Base-by-base conservation (phyloP, 2,888 invertebrate genomes). In the Agriopis marginaria region DNA sequence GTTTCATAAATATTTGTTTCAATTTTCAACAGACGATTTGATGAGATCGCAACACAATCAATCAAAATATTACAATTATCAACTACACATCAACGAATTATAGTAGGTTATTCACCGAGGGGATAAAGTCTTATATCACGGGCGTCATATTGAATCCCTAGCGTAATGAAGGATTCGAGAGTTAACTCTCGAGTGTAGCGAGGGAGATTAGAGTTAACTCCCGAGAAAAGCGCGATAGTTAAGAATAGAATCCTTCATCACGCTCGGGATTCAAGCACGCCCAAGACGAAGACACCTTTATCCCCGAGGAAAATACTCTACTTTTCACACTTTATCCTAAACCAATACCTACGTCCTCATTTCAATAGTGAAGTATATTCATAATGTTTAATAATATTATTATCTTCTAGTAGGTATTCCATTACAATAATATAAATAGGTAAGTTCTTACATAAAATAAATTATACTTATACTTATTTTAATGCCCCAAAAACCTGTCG, bases 1-100 rank as follows among this genome's bases (percentile, higher is more conserved):
- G 7, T 55, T 14, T 40, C 17, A 23, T n/a, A 32, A 12, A 11
- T 12, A 32, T 32, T 50, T 7, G 42, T 42, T 55, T 44, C 9
- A 11, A 11, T 10, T 23, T 10, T 56, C 8, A 23, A 7, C 45
- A 45, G 39, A 14, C 4, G 32, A 45, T 10, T 60, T 60, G 39
- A 55, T 71, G 72, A 74, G 72, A 70, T 74, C 74, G 58, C 54
- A 61, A 72, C 50, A 63, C 63, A 69, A 66, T 60, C 63, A 65
- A 58, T 47, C 45, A 23, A 58, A 32, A 23, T 45, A 58, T 45
- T 58, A 58, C 23, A 32, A n/a, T 45, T 60, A 60, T 45, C 47
- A 51, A 53, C 23, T 67, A 65, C 59, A 67, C 55, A 50, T 69
- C 45, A 40, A 68, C 53, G 44, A 54, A 40, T 47, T 58, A 66